phyloP scores from a whole-genome alignment of 92 coral and sea anemone genomes.

The Porites rus region DNA sequence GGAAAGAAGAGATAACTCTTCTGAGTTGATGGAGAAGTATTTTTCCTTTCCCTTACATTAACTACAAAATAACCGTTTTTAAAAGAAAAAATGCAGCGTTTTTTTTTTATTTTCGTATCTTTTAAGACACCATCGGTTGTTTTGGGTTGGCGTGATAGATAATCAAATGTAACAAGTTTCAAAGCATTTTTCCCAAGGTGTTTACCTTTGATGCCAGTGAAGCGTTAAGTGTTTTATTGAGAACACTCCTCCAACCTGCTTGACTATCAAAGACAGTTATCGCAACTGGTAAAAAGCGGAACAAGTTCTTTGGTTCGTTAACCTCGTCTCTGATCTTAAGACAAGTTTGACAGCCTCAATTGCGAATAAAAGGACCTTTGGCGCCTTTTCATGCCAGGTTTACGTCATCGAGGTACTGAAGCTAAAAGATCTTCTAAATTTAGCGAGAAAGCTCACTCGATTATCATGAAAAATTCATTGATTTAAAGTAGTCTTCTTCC shows the following conservation, averaged over 20 bases:
- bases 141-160: background rate
- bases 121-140: background rate
- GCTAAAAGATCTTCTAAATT: constrained; percentile 2
- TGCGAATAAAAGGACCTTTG: background rate
- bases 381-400: constrained; percentile 1
- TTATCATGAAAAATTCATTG: constrained; percentile 43
- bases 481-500: constrained; percentile 12
- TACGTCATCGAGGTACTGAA: constrained; percentile 23
- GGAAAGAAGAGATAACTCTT: background rate
- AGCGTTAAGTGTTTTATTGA: constrained; percentile 26
- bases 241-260: constrained; percentile 39
- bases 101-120: background rate
- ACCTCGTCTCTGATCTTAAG: background rate
- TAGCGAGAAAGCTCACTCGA: constrained; percentile 14
- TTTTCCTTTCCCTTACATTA: background rate
- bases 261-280: background rate
- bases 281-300: constrained; percentile 14
- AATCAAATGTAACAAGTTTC: constrained; percentile 35
- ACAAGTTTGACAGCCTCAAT: background rate
- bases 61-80: background rate
- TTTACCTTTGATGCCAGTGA: constrained; percentile 21
- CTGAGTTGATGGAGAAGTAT: too few relatives aligned
- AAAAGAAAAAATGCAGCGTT: background rate
- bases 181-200: background rate
- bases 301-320: background rate